Percentiles rank a stretch among this genome's conserved stretches.
Conservation (phyloP, 64 coral and sea anemone genomes). For the Dendrophyllia cribrosa region DNA sequence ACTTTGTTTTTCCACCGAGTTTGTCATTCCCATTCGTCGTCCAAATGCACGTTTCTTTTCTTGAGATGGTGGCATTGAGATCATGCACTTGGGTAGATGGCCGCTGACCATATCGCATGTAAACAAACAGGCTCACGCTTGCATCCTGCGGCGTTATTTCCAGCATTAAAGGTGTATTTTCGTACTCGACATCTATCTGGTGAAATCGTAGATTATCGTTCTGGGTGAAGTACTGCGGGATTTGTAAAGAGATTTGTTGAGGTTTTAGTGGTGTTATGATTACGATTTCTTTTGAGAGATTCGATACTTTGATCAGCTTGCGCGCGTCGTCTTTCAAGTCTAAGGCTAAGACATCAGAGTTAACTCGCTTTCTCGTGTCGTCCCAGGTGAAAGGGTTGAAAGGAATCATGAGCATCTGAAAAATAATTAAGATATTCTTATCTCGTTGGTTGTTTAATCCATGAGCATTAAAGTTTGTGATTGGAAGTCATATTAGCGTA, state of each 20-base stretch:
- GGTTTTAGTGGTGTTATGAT: background rate
- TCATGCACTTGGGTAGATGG: background rate
- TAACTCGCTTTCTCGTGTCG: constrained; percentile 5
- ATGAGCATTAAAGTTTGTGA: too few species aligned
- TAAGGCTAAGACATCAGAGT: constrained; percentile 23
- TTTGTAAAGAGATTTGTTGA: background rate
- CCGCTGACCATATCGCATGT: background rate
- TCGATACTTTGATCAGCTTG: constrained; percentile 2
- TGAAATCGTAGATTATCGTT: constrained; percentile 11
- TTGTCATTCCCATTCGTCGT: background rate
- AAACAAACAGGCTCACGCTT: background rate
- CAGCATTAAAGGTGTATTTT: background rate
- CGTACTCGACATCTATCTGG: background rate
- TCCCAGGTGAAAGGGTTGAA: constrained; percentile 75
- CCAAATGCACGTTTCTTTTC: background rate
- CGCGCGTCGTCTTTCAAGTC: constrained; percentile 20
- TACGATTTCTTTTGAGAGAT: constrained; percentile 44
- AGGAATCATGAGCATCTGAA: constrained; percentile 50
- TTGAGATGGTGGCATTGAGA: background rate
- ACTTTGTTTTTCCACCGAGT: background rate
- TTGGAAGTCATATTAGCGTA: too few species aligned
- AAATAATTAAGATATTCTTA: background rate
- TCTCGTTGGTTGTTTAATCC: too few species aligned
- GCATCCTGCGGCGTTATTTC: background rate
- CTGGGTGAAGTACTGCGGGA: background rate